Conservation (phyloP, 2,888 invertebrate species). For the Oscheius sp. region DNA sequence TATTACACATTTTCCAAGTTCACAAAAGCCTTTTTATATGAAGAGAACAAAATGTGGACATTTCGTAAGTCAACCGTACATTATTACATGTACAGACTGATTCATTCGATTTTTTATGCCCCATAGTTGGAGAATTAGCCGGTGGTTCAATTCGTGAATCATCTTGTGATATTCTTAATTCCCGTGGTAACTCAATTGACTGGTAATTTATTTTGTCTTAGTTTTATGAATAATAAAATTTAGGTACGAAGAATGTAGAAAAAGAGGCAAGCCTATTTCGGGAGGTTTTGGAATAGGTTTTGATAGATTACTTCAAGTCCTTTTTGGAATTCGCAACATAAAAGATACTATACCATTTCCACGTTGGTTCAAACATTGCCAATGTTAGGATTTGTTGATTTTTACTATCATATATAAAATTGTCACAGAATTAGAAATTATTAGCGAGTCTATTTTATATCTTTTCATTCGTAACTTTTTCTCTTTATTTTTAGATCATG, state of each 20-base stretch:
- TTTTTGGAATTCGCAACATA: slow-evolving; percentile 86
- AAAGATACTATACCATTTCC: slow-evolving; percentile 95
- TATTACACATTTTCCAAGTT: slow-evolving; percentile 86
- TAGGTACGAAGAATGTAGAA: slow-evolving; percentile 74
- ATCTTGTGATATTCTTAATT: slow-evolving; percentile 76
- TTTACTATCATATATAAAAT: no score
- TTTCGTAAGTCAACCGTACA: background rate
- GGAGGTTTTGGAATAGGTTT: slow-evolving; percentile 96
- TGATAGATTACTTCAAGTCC: slow-evolving; percentile 80
- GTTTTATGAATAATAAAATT: background rate
- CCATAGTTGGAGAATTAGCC: slow-evolving; percentile 89
- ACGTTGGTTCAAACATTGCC: slow-evolving; percentile 79
- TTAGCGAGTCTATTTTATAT: background rate
- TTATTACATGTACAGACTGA: slow-evolving; percentile 70
- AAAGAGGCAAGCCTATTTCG: slow-evolving; percentile 87
- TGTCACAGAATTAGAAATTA: background rate
- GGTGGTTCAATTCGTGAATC: slow-evolving; percentile 94
- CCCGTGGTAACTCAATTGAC: slow-evolving; percentile 22
- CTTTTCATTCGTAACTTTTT: background rate
- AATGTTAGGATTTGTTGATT: slow-evolving; percentile 51
- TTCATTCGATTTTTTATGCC: slow-evolving; percentile 84
- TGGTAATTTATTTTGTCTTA: slow-evolving; percentile 21
- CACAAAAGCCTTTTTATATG: slow-evolving; percentile 95
- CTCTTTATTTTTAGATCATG: slow-evolving; percentile 4
- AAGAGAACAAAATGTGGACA: slow-evolving; percentile 38